Percentiles rank a stretch among this genome's conserved stretches.
Evolutionary conservation across 1,140 invertebrate species (phyloP).

Genomic region (Theocolax elegans): DNA sequence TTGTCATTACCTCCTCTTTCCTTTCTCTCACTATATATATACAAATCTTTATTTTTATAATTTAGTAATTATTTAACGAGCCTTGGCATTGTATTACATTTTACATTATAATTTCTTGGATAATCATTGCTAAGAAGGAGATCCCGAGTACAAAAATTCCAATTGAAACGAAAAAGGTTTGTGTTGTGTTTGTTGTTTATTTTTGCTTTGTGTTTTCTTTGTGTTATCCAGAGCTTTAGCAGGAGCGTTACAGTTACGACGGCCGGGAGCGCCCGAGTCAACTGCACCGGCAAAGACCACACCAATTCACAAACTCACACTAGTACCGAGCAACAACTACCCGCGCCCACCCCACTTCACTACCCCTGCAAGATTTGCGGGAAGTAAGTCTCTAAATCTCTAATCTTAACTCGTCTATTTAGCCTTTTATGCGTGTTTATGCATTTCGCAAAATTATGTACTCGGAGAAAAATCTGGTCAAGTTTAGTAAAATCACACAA

Average conservation of each 20-base stretch:
- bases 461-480: too few species aligned
- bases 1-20: slow-evolving; percentile 7
- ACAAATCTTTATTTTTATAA: neutral
- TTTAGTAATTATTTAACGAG: neutral
- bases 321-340: slow-evolving; percentile 69
- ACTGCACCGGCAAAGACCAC: slow-evolving; percentile 75
- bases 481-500: too few species aligned
- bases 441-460: too few species aligned
- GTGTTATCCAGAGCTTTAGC: slow-evolving; percentile 79
- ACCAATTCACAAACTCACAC: slow-evolving; percentile 70
- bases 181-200: slow-evolving; percentile 67
- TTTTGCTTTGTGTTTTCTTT: slow-evolving; percentile 69
- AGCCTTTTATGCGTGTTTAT: neutral
- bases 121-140: too few species aligned
- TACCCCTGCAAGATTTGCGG: slow-evolving; percentile 97
- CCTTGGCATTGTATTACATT: slow-evolving; percentile 12
- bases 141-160: neutral
- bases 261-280: slow-evolving; percentile 74
- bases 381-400: slow-evolving; percentile 83
- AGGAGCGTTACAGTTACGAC: slow-evolving; percentile 78
- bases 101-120: neutral
- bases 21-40: neutral
- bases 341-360: slow-evolving; percentile 69
- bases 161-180: slow-evolving; percentile 50
- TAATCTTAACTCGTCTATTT: slow-evolving; percentile 41